These are phyloP conservation scores for Salvator merianae DNA, from an alignment of 2,113 vertebrate species.

Conservation along the genomic window DNA sequence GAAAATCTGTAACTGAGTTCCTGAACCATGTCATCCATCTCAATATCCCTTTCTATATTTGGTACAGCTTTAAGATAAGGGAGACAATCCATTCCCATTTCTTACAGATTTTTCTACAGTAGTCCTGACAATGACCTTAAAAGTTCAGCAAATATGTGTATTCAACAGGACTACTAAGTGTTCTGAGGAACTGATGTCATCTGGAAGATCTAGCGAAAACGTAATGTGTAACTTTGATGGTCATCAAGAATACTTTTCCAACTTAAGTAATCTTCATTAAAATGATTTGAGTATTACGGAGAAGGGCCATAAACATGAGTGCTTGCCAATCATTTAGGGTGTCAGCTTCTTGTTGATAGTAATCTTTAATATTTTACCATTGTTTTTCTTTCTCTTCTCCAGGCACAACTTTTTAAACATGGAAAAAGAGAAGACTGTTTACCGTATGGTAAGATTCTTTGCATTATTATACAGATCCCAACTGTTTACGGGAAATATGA, in stretches of 20 bases:
- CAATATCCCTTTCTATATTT: too few relatives aligned
- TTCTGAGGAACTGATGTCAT: neutral
- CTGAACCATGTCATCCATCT: too few relatives aligned
- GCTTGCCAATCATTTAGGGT: neutral
- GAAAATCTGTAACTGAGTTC: too few relatives aligned
- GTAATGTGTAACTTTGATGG: neutral
- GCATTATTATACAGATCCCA: neutral
- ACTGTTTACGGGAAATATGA: neutral
- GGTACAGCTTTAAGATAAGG: too few relatives aligned
- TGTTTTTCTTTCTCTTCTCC: constrained; percentile 20
- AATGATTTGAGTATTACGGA: neutral
- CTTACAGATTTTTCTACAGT: too few relatives aligned
- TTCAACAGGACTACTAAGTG: neutral
- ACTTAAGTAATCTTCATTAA: neutral
- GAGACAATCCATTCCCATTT: too few relatives aligned
- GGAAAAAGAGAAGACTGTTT: constrained; percentile 93
- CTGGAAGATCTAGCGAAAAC: neutral
- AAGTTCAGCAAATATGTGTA: too few relatives aligned
- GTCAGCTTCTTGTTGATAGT: neutral
- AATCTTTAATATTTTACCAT: constrained; percentile 27
- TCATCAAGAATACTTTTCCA: neutral
- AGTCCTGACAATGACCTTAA: neutral
- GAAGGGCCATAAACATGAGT: neutral
- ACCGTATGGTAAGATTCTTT: constrained; percentile 83
- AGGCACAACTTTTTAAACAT: constrained; percentile 97